Evolutionary conservation across 2,797 vertebrate genomes (phyloP), one percentile per base, ranked within the genome.

Genomic region (Xenopus petersii): DNA sequence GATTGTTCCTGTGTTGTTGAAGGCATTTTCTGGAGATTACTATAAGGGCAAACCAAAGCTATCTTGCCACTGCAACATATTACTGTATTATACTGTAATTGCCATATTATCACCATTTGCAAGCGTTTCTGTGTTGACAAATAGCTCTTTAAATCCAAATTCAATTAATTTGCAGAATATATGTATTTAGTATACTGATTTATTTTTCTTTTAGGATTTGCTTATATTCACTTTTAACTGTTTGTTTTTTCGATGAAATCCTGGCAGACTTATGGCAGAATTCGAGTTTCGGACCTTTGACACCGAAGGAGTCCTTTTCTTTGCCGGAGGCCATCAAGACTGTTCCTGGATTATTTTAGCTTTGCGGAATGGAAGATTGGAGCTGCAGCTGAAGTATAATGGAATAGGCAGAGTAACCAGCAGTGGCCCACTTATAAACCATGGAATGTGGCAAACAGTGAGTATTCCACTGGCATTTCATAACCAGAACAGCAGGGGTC

Each of bases 231-330:
- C 5, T 56, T 16, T 36, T 15, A 9, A 62, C 60, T 12, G 11
- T 21, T 30, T 59, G 71, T 81, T 83, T 80, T 72, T 84, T 84
- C 86, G 76, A 85, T 79, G 77, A 73, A 79, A 81, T 83, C 78
- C 4, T 86, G 81, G 71, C 84, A 99, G 97, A 78, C 93, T 99
- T 86, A 93, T 94, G 66, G 96, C 97, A 21, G 96, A 99, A 85
- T 99, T 99, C 81, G 96, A 98, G 86, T 93, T 99, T 86, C 94
- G 95, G 84, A 97, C 96, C 55, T 98, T 92, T 58, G 97, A 99
- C 83, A 87, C 90, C 0, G 97, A 99, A 85, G 97, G 97, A 11
- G 92, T 98, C 75, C 93, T 99, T 85, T 96, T 99, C 90, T 99
- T 98, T 74, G 96, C 97, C 1, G 96, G 96, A 78, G 96, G 96